Conservation (phyloP, 1,140 invertebrate species). For the Microplitis demolitor region DNA sequence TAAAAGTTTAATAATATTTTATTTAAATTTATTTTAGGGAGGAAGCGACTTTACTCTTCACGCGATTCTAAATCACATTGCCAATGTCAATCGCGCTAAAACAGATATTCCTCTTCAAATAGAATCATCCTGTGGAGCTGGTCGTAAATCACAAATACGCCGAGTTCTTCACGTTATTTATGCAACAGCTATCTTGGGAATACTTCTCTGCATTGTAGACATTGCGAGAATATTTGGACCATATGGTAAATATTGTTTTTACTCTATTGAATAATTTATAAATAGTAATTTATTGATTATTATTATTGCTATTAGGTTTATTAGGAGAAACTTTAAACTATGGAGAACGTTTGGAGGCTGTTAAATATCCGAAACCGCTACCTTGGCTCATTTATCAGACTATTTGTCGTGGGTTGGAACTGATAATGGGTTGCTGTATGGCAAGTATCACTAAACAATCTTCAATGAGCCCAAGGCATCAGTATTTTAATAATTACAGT, state of each 20-base stretch:
- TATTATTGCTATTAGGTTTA: conserved; percentile 41
- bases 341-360: conserved; percentile 31
- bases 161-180: conserved; percentile 63
- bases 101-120: conserved; percentile 51
- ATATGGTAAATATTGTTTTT: conserved; percentile 48
- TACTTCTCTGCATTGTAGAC: conserved; percentile 62
- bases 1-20: not conserved
- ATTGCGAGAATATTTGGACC: conserved; percentile 62
- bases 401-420: conserved; percentile 60
- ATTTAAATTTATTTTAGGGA: conserved; percentile 32
- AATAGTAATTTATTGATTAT: not conserved
- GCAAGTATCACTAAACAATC: conserved; percentile 69
- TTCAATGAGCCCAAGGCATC: conserved; percentile 62
- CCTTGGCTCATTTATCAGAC: conserved; percentile 67
- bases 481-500: conserved; percentile 56
- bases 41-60: conserved; percentile 59
- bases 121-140: conserved; percentile 51
- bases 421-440: conserved; percentile 66
- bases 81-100: conserved; percentile 65
- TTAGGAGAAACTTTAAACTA: conserved; percentile 43
- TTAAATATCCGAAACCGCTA: conserved; percentile 52
- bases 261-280: not conserved
- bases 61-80: conserved; percentile 67
- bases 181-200: conserved; percentile 62
- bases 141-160: conserved; percentile 57